phyloP scores from a whole-genome alignment of 1,140 invertebrate genomes.

The Matsumurasca onukii region DNA sequence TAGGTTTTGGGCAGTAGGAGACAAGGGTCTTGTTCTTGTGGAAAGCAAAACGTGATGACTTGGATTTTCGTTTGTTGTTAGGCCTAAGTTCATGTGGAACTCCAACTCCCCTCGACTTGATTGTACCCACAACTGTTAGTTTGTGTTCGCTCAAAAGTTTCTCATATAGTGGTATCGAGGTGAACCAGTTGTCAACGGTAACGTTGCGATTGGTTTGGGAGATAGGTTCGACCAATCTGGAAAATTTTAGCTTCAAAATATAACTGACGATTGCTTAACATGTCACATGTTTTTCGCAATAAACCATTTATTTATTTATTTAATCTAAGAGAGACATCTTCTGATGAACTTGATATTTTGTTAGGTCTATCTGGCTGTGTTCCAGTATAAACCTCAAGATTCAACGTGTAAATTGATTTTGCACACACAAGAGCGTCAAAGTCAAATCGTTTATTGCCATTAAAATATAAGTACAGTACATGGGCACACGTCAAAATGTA shows the following conservation, averaged over 20 bases:
- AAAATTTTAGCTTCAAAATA: too few relatives aligned
- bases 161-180: conserved; percentile 35
- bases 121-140: conserved; percentile 42
- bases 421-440: conserved; percentile 21
- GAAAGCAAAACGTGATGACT: conserved; percentile 31
- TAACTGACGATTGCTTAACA: too few relatives aligned
- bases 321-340: too few relatives aligned
- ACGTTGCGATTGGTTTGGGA: conserved; percentile 44
- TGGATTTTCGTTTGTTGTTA: conserved; percentile 23
- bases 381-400: conserved; percentile 27
- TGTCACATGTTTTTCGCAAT: too few relatives aligned
- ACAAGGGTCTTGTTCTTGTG: conserved; percentile 35
- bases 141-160: conserved; percentile 37
- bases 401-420: conserved; percentile 14
- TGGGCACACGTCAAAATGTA: too few relatives aligned
- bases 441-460: too few relatives aligned
- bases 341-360: conserved; percentile 39
- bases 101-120: conserved; percentile 42
- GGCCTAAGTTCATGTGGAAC: conserved; percentile 32
- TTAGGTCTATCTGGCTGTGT: conserved; percentile 46
- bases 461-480: too few relatives aligned
- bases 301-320: too few relatives aligned
- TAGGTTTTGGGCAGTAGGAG: conserved; percentile 38
- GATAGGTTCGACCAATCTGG: conserved; percentile 45
- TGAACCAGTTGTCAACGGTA: conserved; percentile 46